Evolutionary conservation across 2,113 vertebrate genomes (phyloP), one percentile per base, ranked within the genome.

Genomic region (Neopipo cinnamomea): DNA sequence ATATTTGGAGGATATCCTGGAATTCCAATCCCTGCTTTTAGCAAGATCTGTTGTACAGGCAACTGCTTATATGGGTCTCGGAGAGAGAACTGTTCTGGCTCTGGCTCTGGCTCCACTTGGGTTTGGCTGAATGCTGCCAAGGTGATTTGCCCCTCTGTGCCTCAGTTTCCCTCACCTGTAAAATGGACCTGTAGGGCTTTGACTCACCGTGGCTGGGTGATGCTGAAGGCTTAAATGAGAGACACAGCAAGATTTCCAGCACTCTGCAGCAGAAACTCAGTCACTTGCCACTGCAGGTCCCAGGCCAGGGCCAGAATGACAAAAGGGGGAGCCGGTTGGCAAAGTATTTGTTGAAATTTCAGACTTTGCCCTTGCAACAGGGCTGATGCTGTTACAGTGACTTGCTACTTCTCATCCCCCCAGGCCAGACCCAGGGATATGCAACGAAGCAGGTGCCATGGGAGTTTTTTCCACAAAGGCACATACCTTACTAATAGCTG

Each of bases 221-320:
- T 53, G 35, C 63, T 66, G 80, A 39, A 61, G 66, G 17, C 22
- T 42, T 13, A 16, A 15, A 11, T 24, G 27, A 11, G 33, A 67
- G 35, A 27, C 2, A 30, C 39, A 53, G 16, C 19, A 56, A 25
- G 30, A 89, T 41, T 76, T 30, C 44, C 84, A 79, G 7, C 13
- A 3, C 1, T 2, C 37, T 82, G 68, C 52, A 41, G 39, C 13
- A 49, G n/a, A 25, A 87, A n/a, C 7, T 1, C 1, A n/a, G 20
- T 10, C 63, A 30, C 31, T 75, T 16, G 30, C 18, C 41, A 41
- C 18, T 61, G 28, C 71, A 47, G 18, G 12, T 44, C 50, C 65
- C 22, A 52, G 59, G 9, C 31, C 42, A 16, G 0, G 0, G n/a
- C 24, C 61, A 89, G 39, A 39, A 49, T 2, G 9, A 37, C 67